These are phyloP conservation scores for Tachuris rubrigastra DNA, from an alignment of 2,113 vertebrate genomes.

Conservation along the genomic window DNA sequence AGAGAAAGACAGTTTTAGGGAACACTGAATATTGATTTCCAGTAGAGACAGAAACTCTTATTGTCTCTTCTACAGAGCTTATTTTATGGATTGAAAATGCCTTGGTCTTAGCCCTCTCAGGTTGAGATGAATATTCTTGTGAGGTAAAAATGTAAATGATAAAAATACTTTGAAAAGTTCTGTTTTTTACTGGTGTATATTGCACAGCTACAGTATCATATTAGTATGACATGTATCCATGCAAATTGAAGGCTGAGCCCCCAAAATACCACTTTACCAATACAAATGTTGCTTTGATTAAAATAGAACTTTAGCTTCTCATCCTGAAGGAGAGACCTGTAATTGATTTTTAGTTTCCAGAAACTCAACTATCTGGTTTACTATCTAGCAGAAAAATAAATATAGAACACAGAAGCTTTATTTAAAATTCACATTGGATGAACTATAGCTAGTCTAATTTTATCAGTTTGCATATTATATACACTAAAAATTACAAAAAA, in stretches of 20 bases:
- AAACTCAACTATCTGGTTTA: neutral
- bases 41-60: neutral
- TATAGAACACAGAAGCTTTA: neutral
- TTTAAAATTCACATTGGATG: neutral
- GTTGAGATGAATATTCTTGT: neutral
- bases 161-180: neutral
- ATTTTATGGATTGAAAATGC: neutral
- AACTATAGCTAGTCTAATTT: neutral
- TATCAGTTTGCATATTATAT: neutral
- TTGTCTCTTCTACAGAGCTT: neutral
- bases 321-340: neutral
- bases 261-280: neutral
- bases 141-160: neutral
- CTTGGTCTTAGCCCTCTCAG: neutral
- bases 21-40: neutral
- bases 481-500: neutral
- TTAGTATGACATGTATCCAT: neutral
- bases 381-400: neutral
- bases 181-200: neutral
- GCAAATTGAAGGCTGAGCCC: neutral
- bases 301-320: neutral
- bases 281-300: neutral
- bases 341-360: neutral
- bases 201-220: neutral
- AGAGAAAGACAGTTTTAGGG: neutral